Evolutionary conservation across 2,888 invertebrate species (phyloP), one percentile per base, ranked within the genome.

Genomic region (Napeogenes sylphis): DNA sequence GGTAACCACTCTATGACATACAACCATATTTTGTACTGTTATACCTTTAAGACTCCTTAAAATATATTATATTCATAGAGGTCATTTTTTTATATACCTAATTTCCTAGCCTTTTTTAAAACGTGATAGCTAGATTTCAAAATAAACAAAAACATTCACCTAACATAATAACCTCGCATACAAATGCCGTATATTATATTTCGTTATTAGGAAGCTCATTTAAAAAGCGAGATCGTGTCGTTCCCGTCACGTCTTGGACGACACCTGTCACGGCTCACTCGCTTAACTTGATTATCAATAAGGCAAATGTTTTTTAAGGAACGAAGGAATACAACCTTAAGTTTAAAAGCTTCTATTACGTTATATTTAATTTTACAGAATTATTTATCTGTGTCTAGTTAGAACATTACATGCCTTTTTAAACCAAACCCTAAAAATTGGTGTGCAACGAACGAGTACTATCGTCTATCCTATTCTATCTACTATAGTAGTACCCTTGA

Each of bases 231-330:
- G 21, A 30, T 51, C 51, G 30, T 12, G 51, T 30, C 51, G 51
- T 30, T 51, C 51, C 51, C 51, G 51, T 51, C 51, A 51, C 30
- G 51, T 51, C 51, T 3, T 30, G 30, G 12, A 51, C 51, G 51
- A 51, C 51, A 51, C 30, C 51, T 51, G 51, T 51, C 51, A 51
- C 51, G 51, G 51, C 51, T 51, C 51, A 30, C 51, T 51, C 51
- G 21, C 30, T 4, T 51, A 51, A 51, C 51, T 51, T 8, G 30
- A 51, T 51, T 51, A 51, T 51, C 51, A 51, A 51, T 51, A 51
- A 51, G 51, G 51, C 51, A 51, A 21, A 51, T 47, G 47, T 47
- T 47, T 51, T 51, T 51, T 12, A 8, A 30, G 51, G 30, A 14
- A 21, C 21, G 21, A 21, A 21, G 21, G 21, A 51, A 51, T 30